phyloP scores from a whole-genome alignment of 2,888 invertebrate genomes.

The Spisula subtruncata region DNA sequence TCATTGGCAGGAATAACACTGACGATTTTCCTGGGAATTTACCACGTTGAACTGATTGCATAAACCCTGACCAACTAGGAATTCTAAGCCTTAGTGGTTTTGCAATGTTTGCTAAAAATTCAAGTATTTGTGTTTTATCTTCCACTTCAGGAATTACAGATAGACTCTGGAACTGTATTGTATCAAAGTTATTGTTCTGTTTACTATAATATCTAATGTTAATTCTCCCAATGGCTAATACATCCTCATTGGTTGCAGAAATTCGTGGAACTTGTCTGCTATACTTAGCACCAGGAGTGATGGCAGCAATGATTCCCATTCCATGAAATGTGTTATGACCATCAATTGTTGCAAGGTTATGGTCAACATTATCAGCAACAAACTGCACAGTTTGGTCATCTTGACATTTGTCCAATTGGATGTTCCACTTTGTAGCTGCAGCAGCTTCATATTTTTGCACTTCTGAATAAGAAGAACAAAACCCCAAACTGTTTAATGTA shows the following conservation, averaged over 20 bases:
- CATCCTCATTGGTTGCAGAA: constrained; percentile 38
- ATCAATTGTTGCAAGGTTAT: constrained; percentile 75
- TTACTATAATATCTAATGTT: constrained; percentile 52
- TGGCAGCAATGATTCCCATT: constrained; percentile 77
- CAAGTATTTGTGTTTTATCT: neutral
- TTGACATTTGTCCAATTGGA: constrained; percentile 8
- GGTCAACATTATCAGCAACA: constrained; percentile 79
- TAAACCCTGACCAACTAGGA: constrained; percentile 44
- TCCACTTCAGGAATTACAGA: neutral
- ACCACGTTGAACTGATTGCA: constrained; percentile 53
- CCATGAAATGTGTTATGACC: constrained; percentile 76
- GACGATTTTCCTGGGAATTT: constrained; percentile 37
- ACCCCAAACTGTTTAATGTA: constrained; percentile 38
- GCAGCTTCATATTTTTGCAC: constrained; percentile 72
- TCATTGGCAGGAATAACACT: constrained; percentile 60
- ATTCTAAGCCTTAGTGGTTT: neutral
- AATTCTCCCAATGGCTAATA: constrained; percentile 47
- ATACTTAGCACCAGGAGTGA: constrained; percentile 63
- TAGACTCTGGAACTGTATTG: neutral
- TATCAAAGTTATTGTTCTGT: neutral
- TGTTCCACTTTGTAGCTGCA: constrained; percentile 43
- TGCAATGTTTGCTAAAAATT: neutral
- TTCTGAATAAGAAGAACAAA: constrained; percentile 69
- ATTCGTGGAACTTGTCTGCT: constrained; percentile 40
- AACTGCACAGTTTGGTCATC: constrained; percentile 63